These are phyloP conservation scores for Rhombomys opimus DNA, from an alignment of 2,113 vertebrate genomes.

Conservation along the genomic window DNA sequence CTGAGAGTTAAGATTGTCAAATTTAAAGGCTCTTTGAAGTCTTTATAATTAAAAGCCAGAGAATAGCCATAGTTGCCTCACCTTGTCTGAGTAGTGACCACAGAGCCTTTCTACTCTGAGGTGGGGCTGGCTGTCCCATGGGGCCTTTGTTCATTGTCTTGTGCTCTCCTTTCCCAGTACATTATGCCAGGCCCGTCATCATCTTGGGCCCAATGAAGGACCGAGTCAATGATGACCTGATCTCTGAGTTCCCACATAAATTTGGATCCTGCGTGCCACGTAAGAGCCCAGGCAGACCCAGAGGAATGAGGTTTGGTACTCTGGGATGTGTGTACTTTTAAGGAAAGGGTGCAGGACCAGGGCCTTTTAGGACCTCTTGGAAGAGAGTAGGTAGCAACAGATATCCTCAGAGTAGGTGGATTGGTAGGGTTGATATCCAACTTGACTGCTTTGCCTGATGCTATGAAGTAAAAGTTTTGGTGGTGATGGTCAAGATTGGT, in stretches of 20 bases:
- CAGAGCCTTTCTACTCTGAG: not conserved
- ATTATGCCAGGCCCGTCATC: conserved; percentile 98
- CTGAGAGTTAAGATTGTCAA: not conserved
- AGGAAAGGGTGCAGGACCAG: not conserved
- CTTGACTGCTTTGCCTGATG: not conserved
- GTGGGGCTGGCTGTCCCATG: not conserved
- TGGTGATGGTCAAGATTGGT: not conserved
- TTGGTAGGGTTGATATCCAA: not conserved
- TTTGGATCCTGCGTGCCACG: conserved; percentile 99
- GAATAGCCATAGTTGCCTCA: not conserved
- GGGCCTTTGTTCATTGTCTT: conserved; percentile 7
- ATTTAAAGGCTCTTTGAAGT: conserved; percentile 40
- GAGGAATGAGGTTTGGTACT: not conserved
- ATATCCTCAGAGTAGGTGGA: not conserved
- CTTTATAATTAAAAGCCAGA: conserved; percentile 46
- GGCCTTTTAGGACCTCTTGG: not conserved
- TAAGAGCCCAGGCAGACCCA: conserved; percentile 86
- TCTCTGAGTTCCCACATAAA: conserved; percentile 99
- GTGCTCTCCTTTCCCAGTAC: conserved; percentile 87
- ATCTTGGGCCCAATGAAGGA: conserved; percentile 99
- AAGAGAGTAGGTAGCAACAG: not conserved
- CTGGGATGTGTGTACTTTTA: not conserved
- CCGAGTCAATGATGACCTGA: conserved; percentile 98
- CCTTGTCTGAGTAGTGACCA: not conserved
- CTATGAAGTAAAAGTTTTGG: not conserved